Conservation (phyloP, 2,113 vertebrate genomes). For the Protobothrops flavoviridis region DNA sequence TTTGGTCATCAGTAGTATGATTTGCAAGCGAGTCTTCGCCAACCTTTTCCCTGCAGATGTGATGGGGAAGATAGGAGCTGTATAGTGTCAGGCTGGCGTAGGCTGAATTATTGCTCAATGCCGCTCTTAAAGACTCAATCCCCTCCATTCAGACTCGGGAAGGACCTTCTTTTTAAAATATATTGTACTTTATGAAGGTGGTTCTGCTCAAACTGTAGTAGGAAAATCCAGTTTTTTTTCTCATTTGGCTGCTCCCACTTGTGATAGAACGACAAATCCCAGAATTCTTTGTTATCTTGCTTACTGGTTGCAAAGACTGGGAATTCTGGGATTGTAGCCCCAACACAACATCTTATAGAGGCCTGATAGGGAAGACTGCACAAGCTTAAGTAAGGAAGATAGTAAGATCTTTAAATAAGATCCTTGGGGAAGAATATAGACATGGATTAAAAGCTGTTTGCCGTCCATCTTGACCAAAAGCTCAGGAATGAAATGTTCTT, state of each 20-base stretch:
- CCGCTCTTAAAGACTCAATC: not conserved
- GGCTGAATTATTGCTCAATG: not conserved
- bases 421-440: not conserved
- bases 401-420: not conserved
- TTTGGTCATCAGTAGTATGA: not conserved
- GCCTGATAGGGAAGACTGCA: not conserved
- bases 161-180: not conserved
- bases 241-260: not conserved
- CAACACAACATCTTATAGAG: not conserved
- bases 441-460: fast-evolving
- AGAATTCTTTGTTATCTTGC: not conserved
- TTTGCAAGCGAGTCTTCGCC: not conserved
- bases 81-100: not conserved
- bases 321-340: not conserved
- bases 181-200: not conserved
- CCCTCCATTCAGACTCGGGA: not conserved
- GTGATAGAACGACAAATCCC: not conserved
- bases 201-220: not conserved
- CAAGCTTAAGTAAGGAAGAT: not conserved
- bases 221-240: not conserved
- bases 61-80: not conserved
- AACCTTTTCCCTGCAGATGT: not conserved
- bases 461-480: too few species aligned
- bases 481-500: fast-evolving
- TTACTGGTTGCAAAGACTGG: not conserved